Base-by-base conservation (phyloP, 2,113 vertebrate genomes). In the Cichladusa arquata region DNA sequence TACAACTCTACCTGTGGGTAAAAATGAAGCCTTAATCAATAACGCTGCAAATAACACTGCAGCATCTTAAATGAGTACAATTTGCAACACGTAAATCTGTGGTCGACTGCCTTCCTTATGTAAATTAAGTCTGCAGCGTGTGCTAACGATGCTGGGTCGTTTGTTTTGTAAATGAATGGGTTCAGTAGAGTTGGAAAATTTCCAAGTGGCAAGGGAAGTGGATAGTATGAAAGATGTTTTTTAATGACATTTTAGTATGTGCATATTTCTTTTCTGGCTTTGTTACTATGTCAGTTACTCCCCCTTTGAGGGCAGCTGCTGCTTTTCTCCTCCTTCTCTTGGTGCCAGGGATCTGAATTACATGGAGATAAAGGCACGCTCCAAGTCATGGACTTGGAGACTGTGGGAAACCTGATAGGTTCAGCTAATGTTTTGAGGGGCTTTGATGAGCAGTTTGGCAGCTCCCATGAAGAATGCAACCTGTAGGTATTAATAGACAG, bases 31-130 rank as follows among this genome's bases (percentile, higher is more conserved):
- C 11, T 69, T 40, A 28, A 66, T 29, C 47, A 66, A 5, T 56
- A 61, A 33, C 0, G 0, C 16, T 57, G 50, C 47, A 31, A 4
- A 0, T 67, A 60, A 48, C 23, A 12, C 48, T 0, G 0, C 6
- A 42, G 81, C 40, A 7, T 65, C 61, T 40, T 44, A 65, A 93
- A 42, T 18, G 40, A 60, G 65, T 18, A 33, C 45, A 48, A 13
- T 44, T 81, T 54, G 12, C 20, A 70, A 23, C 47, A 71, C 69
- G 77, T 64, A 31, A 67, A 71, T 58, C 51, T 7, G 8, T 7
- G 3, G 33, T 25, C 44, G 20, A 51, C 71, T 2, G 8, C 48
- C 19, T 88, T 15, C 12, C 1, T 78, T 74, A 71, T 62, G 73
- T 15, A 81, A 92, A 81, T 87, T 3, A 60, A 28, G 72, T 61